Evolutionary conservation across 2,113 vertebrate genomes (phyloP).

Genomic region (Syngnathoides biaculeatus): DNA sequence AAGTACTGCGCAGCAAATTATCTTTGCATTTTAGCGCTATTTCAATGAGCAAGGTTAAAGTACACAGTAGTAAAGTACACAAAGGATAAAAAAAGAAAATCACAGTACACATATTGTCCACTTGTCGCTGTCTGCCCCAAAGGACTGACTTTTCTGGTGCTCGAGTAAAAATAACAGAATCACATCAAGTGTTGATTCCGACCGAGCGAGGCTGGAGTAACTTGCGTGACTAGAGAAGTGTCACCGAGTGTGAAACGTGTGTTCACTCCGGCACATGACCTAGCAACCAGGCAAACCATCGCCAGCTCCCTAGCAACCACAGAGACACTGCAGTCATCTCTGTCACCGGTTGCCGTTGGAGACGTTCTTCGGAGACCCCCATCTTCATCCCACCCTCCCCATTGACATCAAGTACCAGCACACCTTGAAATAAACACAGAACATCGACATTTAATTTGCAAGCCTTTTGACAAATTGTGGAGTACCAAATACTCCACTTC

Average conservation of each 20-base stretch:
- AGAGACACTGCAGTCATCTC: conserved; percentile 22
- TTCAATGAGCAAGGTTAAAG: neutral
- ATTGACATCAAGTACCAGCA: neutral
- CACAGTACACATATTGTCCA: neutral
- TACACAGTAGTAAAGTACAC: neutral
- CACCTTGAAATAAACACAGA: neutral
- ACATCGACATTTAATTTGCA: neutral
- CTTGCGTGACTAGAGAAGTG: neutral
- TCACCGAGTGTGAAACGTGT: neutral
- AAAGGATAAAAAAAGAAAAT: neutral
- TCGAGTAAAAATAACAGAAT: neutral
- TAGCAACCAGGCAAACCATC: conserved; percentile 39
- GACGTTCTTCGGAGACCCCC: conserved; percentile 19
- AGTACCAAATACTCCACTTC: no score
- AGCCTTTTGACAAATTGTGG: no score
- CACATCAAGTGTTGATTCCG: neutral
- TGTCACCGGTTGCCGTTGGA: conserved; percentile 25
- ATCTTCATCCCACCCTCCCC: neutral
- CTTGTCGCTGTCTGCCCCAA: neutral
- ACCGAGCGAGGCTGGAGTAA: neutral
- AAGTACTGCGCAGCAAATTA: neutral
- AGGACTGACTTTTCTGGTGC: no score
- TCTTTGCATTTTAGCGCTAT: neutral
- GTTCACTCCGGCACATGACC: conserved; percentile 15
- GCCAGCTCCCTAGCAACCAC: conserved; percentile 50